phyloP scores from a whole-genome alignment of 2,113 vertebrate genomes.

The Hyla sarda region DNA sequence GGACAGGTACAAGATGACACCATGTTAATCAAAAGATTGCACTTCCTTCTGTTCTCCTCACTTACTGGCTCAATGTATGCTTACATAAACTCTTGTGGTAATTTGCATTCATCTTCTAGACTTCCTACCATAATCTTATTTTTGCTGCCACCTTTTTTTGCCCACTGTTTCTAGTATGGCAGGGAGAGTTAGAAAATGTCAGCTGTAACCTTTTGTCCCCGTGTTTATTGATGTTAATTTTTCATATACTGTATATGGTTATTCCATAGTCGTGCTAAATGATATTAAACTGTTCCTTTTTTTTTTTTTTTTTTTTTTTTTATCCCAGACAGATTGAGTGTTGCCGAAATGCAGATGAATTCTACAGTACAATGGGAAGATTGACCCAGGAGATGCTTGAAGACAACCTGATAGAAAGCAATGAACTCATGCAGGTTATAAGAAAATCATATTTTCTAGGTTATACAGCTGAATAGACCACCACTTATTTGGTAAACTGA shows the following conservation, averaged over 20 bases:
- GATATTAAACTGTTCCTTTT: constrained; percentile 29
- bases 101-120: no score
- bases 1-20: no score
- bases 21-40: no score
- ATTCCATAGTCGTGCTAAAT: background rate
- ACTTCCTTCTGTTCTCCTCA: no score
- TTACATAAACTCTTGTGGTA: no score
- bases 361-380: constrained; percentile 95
- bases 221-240: background rate
- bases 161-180: no score
- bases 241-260: background rate
- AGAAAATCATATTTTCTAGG: background rate
- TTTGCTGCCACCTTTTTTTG: no score
- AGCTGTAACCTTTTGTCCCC: no score
- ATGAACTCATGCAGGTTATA: constrained; percentile 94
- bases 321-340: constrained; percentile 86
- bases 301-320: background rate
- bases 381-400: constrained; percentile 97
- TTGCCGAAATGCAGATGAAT: constrained; percentile 94
- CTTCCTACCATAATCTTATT: no score
- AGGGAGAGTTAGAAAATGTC: no score
- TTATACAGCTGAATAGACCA: background rate
- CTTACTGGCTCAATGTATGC: no score
- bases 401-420: constrained; percentile 85
- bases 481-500: no score